Base-by-base conservation (phyloP, 92 coral and sea anemone species). In the Zoanthus sociatus region DNA sequence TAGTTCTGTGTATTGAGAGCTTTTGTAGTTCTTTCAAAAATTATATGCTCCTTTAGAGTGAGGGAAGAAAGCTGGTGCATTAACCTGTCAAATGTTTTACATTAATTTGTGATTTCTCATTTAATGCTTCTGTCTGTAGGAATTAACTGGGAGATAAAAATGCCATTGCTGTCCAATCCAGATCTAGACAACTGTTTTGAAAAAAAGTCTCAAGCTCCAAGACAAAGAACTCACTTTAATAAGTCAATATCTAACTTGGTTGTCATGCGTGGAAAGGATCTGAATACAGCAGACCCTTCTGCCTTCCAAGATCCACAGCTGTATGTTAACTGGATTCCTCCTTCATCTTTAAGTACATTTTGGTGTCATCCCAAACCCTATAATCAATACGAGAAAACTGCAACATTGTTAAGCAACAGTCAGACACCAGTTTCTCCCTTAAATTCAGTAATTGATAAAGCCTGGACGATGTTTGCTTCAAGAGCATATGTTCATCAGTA, bases 401-500 rank as follows among this genome's bases (percentile, higher is more conserved):
- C 92, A 53, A 93, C 98, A 7, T 89, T 97, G 86, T 90, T 97
- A 9, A 97, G 97, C 86, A 97, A 97, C 76, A 95, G 98, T 56
- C 99, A 97, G 87, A 92, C 94, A 1, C 97, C 97, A 37, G 92
- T 95, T 18, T 75, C 82, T 76, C 96, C 99, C 53, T 92, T 97
- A 61, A 93, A 93, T 90, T 71, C 91, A n/a, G 98, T 95, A 1
- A 96, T 95, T 61, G 73, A 87, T 44, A 97, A 97, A 82, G 99
- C 99, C 56, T 97, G 99, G 99, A 93, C 90, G 44, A 97, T 95
- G 98, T 97, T 97, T 87, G 93, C 97, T 6, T 97, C 99, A 4
- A 93, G 99, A 64, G 99, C 99, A 26, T 97, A 95, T 87, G 94
- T 97, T 18, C 98, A 97, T 73, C 99, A 97, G 88, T 97, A 97